phyloP scores from a whole-genome alignment of 2,797 vertebrate species.

The Oophaga sylvatica region DNA sequence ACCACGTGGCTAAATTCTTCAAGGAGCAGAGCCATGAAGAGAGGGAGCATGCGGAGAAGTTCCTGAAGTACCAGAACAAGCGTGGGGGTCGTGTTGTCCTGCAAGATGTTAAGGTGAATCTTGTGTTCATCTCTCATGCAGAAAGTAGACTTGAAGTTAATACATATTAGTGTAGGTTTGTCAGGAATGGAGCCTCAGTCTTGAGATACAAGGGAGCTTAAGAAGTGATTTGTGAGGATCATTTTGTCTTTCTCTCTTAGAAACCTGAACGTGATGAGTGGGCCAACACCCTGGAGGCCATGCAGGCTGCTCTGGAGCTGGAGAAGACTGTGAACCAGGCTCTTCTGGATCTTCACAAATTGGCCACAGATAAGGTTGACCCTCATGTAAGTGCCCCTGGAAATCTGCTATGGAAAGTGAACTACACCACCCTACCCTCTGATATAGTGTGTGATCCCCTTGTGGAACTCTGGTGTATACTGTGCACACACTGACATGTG shows the following conservation, averaged over 20 bases:
- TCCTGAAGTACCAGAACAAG: slow-evolving; percentile 80
- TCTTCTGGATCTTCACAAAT: slow-evolving; percentile 63
- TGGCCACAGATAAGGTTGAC: slow-evolving; percentile 64
- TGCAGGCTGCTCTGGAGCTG: slow-evolving; percentile 67
- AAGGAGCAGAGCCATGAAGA: slow-evolving; percentile 78
- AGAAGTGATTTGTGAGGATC: background rate
- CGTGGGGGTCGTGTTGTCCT: slow-evolving; percentile 80
- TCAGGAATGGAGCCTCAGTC: too few species aligned
- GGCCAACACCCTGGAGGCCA: slow-evolving; percentile 65
- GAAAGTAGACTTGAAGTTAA: background rate
- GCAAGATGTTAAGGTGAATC: slow-evolving; percentile 74
- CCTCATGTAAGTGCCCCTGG: slow-evolving; percentile 64
- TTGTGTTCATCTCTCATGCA: background rate
- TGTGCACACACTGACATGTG: too few species aligned
- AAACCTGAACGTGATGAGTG: slow-evolving; percentile 68
- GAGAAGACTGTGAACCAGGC: slow-evolving; percentile 64
- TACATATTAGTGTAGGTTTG: too few species aligned
- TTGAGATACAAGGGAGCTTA: background rate
- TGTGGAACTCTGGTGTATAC: too few species aligned
- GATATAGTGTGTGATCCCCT: too few species aligned
- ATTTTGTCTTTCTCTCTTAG: slow-evolving; percentile 35
- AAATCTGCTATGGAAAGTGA: background rate
- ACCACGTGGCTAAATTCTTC: slow-evolving; percentile 78
- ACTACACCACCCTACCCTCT: too few species aligned
- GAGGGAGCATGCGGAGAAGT: slow-evolving; percentile 77